Evolutionary conservation across 2,113 vertebrate species (phyloP), one percentile per base, ranked within the genome.

Genomic region (Triplophysa siluroides): DNA sequence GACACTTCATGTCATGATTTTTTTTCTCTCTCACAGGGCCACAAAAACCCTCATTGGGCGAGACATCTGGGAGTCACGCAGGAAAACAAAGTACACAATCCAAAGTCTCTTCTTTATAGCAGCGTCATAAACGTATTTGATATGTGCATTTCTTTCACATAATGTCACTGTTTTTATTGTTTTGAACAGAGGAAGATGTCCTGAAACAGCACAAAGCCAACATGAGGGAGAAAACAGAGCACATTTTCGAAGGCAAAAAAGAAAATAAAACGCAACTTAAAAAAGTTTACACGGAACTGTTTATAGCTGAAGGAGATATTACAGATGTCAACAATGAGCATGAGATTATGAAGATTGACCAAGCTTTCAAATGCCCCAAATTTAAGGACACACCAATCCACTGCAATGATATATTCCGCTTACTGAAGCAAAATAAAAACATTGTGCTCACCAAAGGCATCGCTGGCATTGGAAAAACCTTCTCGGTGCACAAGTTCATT

Each of bases 401-500:
- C 47, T 84, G 67, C 60, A 86, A 86, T 29, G 23, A 81, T 2
- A 82, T 84, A 23, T 86, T 86, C 58, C 58, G 7, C 12, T 12
- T 41, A n/a, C 9, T 21, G 5, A 38, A 21, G 38, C 1, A 19
- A 1, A 10, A 58, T 10, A 73, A 41, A 43, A 79, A 64, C 65
- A 63, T 72, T 2, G 85, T 86, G 14, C 45, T 86, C 50, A 86
- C 85, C 38, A 84, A 82, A 67, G 85, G 85, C 18, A 82, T 82
- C 23, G 82, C 85, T 56, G 82, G 85, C 43, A 81, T 86, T 18
- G 84, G 83, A 13, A 86, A 86, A 56, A 86, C 80, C 0, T 78
- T 86, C 2, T 75, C 83, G 1, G 80, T 84, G 45, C 80, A 84
- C 74, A 86, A 84, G 65, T 84, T 86, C 13, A 71, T 78, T 23